Percentiles rank a stretch among this genome's conserved stretches.
These are phyloP conservation scores for Parascotia fuliginaria DNA, from an alignment of 2,888 invertebrate species.

Conservation along the genomic window DNA sequence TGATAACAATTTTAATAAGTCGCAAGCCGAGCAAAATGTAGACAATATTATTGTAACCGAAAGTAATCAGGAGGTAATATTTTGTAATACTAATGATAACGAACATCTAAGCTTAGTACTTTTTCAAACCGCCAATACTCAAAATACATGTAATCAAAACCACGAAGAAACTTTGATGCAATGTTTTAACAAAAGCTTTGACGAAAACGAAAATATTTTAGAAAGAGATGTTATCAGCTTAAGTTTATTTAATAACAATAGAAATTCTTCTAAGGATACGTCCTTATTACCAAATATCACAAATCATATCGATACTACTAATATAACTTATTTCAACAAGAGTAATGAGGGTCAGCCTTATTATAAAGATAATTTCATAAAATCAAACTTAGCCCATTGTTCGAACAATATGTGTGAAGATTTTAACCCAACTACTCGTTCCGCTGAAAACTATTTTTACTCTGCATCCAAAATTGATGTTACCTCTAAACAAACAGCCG, in stretches of 20 bases:
- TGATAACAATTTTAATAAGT: background rate
- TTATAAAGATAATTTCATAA: background rate
- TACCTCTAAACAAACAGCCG: constrained; percentile 47
- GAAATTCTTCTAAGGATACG: background rate
- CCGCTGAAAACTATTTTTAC: constrained; percentile 55
- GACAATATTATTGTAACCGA: too few relatives aligned
- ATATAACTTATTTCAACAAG: background rate
- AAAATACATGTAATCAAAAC: background rate
- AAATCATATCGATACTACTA: too few relatives aligned
- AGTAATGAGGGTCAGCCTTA: background rate
- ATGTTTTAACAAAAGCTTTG: background rate
- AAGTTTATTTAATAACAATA: background rate
- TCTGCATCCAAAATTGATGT: constrained; percentile 58
- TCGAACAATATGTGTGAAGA: background rate
- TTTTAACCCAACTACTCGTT: constrained; percentile 9
- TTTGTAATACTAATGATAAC: background rate
- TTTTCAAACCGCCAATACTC: background rate
- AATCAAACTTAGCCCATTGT: background rate
- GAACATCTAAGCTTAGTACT: background rate
- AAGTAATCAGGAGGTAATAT: too few relatives aligned
- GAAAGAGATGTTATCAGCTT: background rate
- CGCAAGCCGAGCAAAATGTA: too few relatives aligned
- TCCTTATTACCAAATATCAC: background rate
- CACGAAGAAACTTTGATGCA: background rate
- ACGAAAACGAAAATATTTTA: background rate